Base-by-base conservation (phyloP, 2,888 invertebrate genomes). In the Drosophila austrosaltans region DNA sequence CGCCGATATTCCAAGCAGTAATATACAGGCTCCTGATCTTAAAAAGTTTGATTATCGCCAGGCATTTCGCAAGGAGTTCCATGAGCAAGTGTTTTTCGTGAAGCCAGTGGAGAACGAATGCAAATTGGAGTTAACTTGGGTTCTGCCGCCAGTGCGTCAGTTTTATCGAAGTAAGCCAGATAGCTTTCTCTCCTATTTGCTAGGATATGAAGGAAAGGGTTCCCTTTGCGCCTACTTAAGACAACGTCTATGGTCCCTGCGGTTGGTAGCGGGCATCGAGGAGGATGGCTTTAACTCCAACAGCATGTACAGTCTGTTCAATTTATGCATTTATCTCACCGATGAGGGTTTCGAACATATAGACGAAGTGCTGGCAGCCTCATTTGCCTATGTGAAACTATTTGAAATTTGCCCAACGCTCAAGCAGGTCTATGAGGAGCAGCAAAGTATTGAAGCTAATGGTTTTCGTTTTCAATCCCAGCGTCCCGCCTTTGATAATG, bases 171-270 rank as follows among this genome's bases (percentile, higher is more conserved):
- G 87, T 65, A 93, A 93, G 59, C 93, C 94, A 30, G 92, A 95
- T 70, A 92, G 96, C 71, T 98, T 97, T 87, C 92, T 98, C 3
- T 95, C 96, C 0, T 95, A 95, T 91, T 91, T 98, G n/a, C 92
- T 98, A 3, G 97, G 96, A 0, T 96, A 98, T 91, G 97, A 98
- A 91, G 98, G 98, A 1, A 94, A 95, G 84, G 97, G 97, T 66
- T 97, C 97, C 78, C 92, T 97, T n/a, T 94, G 96, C 2, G 95
- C 96, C 0, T 96, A 95, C 89, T 93, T 97, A 25, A 94, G 95
- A 67, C 95, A 95, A 0, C 76, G 72, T 0, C 94, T 96, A 36
- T 97, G 96, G 96, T 96, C 95, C 1, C 91, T 96, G 5, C 94
- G 94, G 6, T 94, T 97, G 57, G 94, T 94, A 76, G 94, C 95